These are phyloP conservation scores for Oligia strigilis DNA, from an alignment of 2,888 invertebrate genomes.

Conservation along the genomic window DNA sequence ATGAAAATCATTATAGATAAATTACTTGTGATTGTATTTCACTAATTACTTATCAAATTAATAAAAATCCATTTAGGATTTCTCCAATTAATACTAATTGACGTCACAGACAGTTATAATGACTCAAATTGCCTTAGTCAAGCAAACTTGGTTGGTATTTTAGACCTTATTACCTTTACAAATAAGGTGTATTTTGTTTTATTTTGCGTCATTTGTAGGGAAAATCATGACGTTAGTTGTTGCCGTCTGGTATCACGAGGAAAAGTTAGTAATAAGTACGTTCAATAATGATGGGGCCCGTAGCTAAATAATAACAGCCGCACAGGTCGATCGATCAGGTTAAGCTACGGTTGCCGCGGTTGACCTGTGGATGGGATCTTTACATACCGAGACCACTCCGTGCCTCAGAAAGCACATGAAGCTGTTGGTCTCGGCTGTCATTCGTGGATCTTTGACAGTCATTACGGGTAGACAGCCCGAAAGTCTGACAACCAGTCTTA, in stretches of 20 bases:
- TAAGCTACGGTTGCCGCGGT: too few species aligned
- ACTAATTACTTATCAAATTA: conserved; percentile 35
- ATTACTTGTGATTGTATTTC: conserved; percentile 30
- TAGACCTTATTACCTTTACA: neutral
- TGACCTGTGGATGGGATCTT: too few species aligned
- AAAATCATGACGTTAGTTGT: conserved; percentile 27
- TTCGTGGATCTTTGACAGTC: too few species aligned
- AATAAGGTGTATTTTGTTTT: conserved; percentile 20
- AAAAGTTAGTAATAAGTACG: conserved; percentile 46
- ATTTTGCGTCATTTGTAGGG: neutral
- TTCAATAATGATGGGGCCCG: conserved; percentile 7
- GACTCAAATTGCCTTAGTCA: conserved; percentile 17
- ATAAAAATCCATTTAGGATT: conserved; percentile 25
- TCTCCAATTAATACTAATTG: conserved; percentile 35
- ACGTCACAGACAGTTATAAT: conserved; percentile 43
- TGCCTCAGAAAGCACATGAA: too few species aligned
- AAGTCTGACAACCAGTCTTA: too few species aligned
- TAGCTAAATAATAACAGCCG: too few species aligned
- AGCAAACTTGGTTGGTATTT: neutral
- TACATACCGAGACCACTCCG: too few species aligned
- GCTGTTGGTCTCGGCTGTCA: too few species aligned
- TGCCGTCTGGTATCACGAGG: conserved; percentile 42
- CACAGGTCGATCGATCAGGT: too few species aligned
- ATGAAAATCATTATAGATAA: conserved; percentile 20
- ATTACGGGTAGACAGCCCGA: too few species aligned